Evolutionary conservation across 2,797 vertebrate genomes (phyloP).

Genomic region (Odontamblyopus rebecca): DNA sequence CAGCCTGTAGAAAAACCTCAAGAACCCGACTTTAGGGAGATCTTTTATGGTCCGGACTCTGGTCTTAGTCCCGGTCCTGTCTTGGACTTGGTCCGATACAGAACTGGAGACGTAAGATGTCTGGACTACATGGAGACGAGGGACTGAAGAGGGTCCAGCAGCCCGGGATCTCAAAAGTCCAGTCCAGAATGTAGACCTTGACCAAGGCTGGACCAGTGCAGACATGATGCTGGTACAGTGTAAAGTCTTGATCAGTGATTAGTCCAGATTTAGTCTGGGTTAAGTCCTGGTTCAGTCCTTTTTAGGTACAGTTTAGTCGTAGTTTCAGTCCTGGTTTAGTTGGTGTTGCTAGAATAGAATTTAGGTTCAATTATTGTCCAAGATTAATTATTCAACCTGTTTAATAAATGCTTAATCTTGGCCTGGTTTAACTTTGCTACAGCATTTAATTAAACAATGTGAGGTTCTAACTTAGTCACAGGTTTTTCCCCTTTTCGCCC

Average conservation of each 20-base stretch:
- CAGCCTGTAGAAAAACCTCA: constrained; percentile 66
- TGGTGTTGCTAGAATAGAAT: too few species aligned
- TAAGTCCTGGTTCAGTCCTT: neutral
- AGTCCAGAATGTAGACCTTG: neutral
- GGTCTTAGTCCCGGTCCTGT: constrained; percentile 35
- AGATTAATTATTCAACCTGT: too few species aligned
- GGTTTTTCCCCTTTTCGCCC: too few species aligned
- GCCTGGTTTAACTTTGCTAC: too few species aligned
- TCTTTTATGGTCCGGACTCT: constrained; percentile 49
- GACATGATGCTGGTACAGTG: neutral
- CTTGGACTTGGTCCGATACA: constrained; percentile 13
- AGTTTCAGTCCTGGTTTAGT: neutral
- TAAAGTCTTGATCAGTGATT: neutral
- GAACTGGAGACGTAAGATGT: constrained; percentile 16
- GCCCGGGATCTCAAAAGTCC: neutral
- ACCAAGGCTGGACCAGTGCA: neutral
- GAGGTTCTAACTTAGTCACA: neutral
- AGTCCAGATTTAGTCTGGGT: neutral
- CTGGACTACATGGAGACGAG: neutral
- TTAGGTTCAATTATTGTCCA: neutral
- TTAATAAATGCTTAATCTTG: too few species aligned
- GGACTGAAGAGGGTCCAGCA: constrained; percentile 8
- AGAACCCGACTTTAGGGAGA: constrained; percentile 58
- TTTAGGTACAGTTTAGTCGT: neutral
- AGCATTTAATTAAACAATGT: neutral